Evolutionary conservation across 2,888 invertebrate species (phyloP).

Genomic region (Brachynemurus nebulosus): DNA sequence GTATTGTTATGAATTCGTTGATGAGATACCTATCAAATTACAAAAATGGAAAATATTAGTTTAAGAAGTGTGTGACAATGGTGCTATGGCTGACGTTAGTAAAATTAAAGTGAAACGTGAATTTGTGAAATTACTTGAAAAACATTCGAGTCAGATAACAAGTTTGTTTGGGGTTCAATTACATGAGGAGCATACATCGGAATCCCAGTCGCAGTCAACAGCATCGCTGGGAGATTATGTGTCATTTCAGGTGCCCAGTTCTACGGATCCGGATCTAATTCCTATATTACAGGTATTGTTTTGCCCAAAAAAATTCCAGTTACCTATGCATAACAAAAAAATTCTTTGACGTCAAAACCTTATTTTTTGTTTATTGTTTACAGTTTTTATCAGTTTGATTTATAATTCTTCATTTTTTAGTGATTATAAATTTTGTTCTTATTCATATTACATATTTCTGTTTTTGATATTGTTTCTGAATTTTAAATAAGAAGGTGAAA

Average conservation of each 20-base stretch:
- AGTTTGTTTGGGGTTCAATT: slow-evolving; percentile 8
- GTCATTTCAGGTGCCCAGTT: slow-evolving; percentile 18
- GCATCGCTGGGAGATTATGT: neutral
- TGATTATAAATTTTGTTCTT: too few species aligned
- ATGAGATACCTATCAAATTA: too few species aligned
- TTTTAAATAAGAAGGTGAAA: too few species aligned
- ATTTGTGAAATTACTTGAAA: slow-evolving; percentile 4
- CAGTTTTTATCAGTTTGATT: too few species aligned
- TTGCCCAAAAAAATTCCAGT: neutral
- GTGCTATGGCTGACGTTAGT: slow-evolving; percentile 10
- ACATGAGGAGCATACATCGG: neutral
- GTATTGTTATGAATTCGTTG: too few species aligned
- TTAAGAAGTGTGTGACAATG: slow-evolving; percentile 6
- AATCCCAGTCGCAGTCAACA: slow-evolving; percentile 25
- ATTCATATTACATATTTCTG: too few species aligned
- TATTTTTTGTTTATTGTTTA: too few species aligned
- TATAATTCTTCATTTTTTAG: too few species aligned
- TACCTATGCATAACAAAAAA: neutral
- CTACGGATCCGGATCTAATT: slow-evolving; percentile 29
- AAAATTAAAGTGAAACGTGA: slow-evolving; percentile 10
- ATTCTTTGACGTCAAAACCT: neutral
- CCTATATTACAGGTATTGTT: slow-evolving; percentile 28
- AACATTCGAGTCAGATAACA: slow-evolving; percentile 6
- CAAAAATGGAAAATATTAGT: too few species aligned
- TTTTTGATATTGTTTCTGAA: too few species aligned